phyloP scores from a whole-genome alignment of 2,797 vertebrate species.

The Tenualosa ilisha region DNA sequence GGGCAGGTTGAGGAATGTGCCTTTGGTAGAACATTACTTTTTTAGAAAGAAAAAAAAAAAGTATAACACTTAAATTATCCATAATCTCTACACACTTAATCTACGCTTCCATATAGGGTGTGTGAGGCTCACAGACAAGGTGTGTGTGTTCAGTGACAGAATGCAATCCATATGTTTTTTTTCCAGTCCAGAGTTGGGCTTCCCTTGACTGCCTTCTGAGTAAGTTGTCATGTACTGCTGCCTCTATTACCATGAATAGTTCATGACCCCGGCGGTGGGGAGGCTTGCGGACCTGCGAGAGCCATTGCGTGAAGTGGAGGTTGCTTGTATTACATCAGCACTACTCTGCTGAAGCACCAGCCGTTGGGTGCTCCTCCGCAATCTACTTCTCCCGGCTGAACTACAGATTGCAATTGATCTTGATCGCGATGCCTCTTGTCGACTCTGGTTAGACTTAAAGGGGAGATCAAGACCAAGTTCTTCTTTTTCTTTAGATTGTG shows the following conservation, averaged over 20 bases:
- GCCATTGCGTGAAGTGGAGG: neutral
- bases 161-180: neutral
- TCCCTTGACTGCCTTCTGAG: neutral
- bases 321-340: neutral
- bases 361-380: neutral
- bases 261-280: neutral
- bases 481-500: too few relatives aligned
- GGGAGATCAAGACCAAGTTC: neutral
- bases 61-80: conserved; percentile 16
- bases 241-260: neutral
- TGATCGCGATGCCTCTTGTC: neutral
- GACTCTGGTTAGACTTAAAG: neutral
- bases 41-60: conserved; percentile 1
- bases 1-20: neutral
- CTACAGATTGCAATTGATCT: neutral
- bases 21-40: conserved; percentile 17
- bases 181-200: neutral
- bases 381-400: neutral
- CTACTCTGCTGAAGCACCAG: neutral
- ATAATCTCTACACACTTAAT: neutral
- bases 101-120: neutral
- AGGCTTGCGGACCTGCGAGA: neutral
- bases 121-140: neutral
- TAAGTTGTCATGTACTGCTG: conserved; percentile 12
- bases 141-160: neutral